Evolutionary conservation across 92 coral and sea anemone species (phyloP).

Genomic region (Epizoanthus rinbou): DNA sequence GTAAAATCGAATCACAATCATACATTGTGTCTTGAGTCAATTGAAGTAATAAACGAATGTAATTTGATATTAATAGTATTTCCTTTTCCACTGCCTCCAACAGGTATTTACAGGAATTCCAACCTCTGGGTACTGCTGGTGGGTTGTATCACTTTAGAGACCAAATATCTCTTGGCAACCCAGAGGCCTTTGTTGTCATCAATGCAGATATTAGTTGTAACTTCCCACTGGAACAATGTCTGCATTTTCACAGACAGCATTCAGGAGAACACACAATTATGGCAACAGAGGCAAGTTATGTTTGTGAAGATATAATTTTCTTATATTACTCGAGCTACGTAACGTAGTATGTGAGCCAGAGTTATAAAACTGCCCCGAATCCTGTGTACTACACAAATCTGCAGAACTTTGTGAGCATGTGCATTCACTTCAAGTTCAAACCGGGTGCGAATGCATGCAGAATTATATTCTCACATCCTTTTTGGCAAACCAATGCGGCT

Average conservation of each 20-base stretch:
- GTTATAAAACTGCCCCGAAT: no score
- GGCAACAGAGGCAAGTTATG: conserved; percentile 81
- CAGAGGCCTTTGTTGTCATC: conserved; percentile 84
- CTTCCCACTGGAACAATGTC: conserved; percentile 85
- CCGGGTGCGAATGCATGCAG: no score
- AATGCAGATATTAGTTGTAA: conserved; percentile 96
- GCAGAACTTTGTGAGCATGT: no score
- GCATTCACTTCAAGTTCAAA: no score
- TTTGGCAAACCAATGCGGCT: no score
- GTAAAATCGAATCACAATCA: no score
- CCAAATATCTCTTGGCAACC: conserved; percentile 94
- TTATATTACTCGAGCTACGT: no score
- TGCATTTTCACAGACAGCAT: conserved; percentile 87
- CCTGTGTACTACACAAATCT: no score
- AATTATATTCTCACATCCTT: no score
- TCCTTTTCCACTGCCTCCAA: neutral
- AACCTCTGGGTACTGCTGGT: conserved; percentile 96
- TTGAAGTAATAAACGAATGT: no score
- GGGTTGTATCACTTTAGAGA: conserved; percentile 98
- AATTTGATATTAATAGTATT: neutral
- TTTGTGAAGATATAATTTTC: neutral
- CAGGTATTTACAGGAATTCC: conserved; percentile 96
- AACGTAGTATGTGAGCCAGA: no score
- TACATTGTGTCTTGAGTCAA: no score
- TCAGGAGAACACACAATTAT: conserved; percentile 89